phyloP scores from a whole-genome alignment of 2,888 invertebrate genomes.

The Bembecia ichneumoniformis region DNA sequence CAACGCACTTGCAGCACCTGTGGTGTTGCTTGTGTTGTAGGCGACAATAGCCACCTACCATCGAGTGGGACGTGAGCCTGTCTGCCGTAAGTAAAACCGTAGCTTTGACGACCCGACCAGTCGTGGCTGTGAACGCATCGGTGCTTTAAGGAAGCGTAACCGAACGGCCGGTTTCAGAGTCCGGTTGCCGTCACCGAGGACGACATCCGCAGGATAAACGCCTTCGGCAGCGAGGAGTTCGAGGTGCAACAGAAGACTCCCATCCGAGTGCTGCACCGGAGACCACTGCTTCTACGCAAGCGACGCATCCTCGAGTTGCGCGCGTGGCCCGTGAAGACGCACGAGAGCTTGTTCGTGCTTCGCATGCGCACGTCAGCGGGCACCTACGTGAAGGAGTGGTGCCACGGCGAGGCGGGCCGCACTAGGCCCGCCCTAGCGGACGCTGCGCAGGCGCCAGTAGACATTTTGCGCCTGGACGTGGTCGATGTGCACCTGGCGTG shows the following conservation, averaged over 20 bases:
- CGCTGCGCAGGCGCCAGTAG: conserved; percentile 79
- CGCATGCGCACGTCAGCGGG: conserved; percentile 89
- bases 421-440: conserved; percentile 83
- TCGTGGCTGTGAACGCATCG: too few species aligned
- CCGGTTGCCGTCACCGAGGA: conserved; percentile 45
- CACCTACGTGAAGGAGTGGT: conserved; percentile 97
- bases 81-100: too few species aligned
- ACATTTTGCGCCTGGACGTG: conserved; percentile 95
- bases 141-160: too few species aligned
- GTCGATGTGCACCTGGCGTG: conserved; percentile 81
- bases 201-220: conserved; percentile 63
- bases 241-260: conserved; percentile 88
- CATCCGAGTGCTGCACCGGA: conserved; percentile 88
- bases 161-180: too few species aligned
- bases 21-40: too few species aligned
- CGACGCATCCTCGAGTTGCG: conserved; percentile 74
- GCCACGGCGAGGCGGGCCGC: conserved; percentile 95
- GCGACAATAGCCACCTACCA: too few species aligned
- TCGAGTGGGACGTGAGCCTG: too few species aligned
- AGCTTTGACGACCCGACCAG: too few species aligned
- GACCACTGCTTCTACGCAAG: conserved; percentile 80
- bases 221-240: conserved; percentile 50
- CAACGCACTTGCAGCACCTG: too few species aligned
- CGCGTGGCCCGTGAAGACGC: conserved; percentile 35
- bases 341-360: conserved; percentile 73